Evolutionary conservation across 2,113 vertebrate genomes (phyloP).

Genomic region (Corydoras sp.): DNA sequence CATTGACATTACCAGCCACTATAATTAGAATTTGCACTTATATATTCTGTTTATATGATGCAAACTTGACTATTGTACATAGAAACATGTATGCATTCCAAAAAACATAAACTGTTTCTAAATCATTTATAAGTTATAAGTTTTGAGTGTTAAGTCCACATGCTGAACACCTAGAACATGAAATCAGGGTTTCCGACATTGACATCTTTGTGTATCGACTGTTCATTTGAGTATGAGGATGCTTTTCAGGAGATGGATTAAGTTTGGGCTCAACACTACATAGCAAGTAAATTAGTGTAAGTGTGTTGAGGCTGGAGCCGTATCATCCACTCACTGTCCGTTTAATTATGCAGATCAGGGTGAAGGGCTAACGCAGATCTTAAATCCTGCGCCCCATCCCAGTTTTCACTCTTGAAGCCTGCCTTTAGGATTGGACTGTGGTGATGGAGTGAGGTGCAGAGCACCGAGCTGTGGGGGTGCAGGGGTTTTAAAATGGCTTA

Average conservation of each 20-base stretch:
- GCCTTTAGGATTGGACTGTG: neutral
- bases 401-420: neutral
- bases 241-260: neutral
- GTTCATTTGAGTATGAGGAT: neutral
- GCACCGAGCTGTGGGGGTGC: neutral
- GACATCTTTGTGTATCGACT: too few relatives aligned
- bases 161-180: too few relatives aligned
- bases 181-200: too few relatives aligned
- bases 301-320: neutral
- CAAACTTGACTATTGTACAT: too few relatives aligned
- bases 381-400: neutral
- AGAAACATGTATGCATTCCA: too few relatives aligned
- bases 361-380: neutral
- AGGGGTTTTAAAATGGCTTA: neutral
- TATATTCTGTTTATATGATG: too few relatives aligned
- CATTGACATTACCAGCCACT: too few relatives aligned
- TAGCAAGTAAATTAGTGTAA: neutral
- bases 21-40: too few relatives aligned
- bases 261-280: neutral
- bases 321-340: neutral
- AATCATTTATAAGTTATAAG: too few relatives aligned
- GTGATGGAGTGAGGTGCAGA: neutral
- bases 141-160: too few relatives aligned
- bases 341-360: neutral
- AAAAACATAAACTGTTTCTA: too few relatives aligned